These are phyloP conservation scores for Sakesphorus luctuosus DNA, from an alignment of 2,113 vertebrate species.

Conservation along the genomic window DNA sequence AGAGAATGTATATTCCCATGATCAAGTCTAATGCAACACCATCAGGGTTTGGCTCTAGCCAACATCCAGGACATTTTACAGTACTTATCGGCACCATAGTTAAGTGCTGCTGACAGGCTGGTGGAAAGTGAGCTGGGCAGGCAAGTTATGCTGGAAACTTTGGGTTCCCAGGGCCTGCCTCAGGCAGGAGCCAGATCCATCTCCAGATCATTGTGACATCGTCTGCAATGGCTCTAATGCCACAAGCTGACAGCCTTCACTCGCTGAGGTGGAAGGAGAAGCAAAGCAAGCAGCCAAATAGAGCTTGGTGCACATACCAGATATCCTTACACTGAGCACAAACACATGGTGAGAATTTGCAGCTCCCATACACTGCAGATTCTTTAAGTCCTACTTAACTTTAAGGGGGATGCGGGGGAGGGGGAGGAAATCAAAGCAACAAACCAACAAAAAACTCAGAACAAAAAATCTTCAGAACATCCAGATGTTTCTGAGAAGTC, in stretches of 20 bases:
- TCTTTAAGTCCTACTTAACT: background rate
- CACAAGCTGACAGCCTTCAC: background rate
- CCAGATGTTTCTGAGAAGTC: background rate
- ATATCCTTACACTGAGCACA: background rate
- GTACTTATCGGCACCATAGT: background rate
- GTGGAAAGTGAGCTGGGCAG: background rate
- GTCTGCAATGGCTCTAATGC: background rate
- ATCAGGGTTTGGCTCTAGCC: background rate
- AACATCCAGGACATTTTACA: background rate
- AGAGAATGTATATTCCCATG: background rate
- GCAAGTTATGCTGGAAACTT: background rate
- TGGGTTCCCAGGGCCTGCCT: background rate
- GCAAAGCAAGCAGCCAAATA: background rate
- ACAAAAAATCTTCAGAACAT: background rate
- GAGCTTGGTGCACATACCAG: background rate
- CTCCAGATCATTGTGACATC: background rate
- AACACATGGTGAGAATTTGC: slow-evolving; percentile 1
- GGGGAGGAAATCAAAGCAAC: background rate
- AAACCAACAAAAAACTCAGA: background rate
- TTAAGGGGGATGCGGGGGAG: background rate
- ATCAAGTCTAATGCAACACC: background rate
- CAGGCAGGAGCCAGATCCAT: background rate
- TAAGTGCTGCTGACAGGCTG: background rate
- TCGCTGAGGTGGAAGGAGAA: background rate
- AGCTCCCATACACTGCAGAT: background rate